phyloP scores from a whole-genome alignment of 1,140 invertebrate species.

The Hycleus phaleratus region DNA sequence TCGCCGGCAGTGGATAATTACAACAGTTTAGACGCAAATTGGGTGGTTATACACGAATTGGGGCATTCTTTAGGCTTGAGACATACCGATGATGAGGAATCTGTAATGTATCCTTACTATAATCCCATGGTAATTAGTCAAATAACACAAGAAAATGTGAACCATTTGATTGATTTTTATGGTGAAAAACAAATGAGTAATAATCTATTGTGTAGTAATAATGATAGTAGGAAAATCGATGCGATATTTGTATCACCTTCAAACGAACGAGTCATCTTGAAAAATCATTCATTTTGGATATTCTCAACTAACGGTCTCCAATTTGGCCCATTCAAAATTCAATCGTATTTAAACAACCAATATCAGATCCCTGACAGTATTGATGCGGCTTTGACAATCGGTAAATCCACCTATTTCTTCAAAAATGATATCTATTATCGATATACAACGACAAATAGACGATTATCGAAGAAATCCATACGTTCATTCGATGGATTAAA shows the following conservation, averaged over 20 bases:
- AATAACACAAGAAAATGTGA: neutral
- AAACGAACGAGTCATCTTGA: conserved; percentile 53
- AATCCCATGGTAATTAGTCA: neutral
- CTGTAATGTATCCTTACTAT: conserved; percentile 73
- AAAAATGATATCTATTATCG: neutral
- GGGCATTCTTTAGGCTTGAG: conserved; percentile 83
- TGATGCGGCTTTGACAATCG: conserved; percentile 1
- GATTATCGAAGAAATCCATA: neutral
- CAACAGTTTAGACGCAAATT: neutral
- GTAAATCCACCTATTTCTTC: neutral
- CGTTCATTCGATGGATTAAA: too few species aligned
- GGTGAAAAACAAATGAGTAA: neutral
- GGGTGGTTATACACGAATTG: conserved; percentile 90
- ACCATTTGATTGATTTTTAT: neutral
- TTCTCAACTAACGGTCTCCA: neutral
- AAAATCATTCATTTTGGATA: conserved; percentile 34
- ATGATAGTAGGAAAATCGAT: neutral
- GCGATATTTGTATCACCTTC: neutral
- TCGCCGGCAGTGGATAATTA: conserved; percentile 19
- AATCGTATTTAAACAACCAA: neutral
- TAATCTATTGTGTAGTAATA: neutral
- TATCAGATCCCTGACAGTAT: neutral
- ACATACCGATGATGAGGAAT: conserved; percentile 73
- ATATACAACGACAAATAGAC: neutral
- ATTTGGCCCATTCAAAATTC: neutral